phyloP scores from a whole-genome alignment of 2,113 vertebrate species.

The Panthera uncia region DNA sequence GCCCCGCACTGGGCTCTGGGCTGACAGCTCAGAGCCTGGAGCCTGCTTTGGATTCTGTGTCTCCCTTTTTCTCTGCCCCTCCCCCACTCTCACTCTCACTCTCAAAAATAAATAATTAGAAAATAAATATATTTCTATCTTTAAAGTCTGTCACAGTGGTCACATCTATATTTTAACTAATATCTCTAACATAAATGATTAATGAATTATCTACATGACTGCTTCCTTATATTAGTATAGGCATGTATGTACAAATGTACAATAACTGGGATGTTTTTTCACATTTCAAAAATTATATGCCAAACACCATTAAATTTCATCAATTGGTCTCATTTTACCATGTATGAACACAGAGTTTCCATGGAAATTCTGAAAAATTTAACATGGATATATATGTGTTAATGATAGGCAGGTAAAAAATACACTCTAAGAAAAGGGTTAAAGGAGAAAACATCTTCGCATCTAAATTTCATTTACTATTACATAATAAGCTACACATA shows the following conservation, averaged over 20 bases:
- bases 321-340: neutral
- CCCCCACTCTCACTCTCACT: too few species aligned
- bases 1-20: too few species aligned
- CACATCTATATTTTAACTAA: neutral
- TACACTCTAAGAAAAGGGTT: neutral
- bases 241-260: neutral
- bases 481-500: conserved; percentile 23
- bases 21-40: too few species aligned
- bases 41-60: too few species aligned
- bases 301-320: conserved; percentile 3
- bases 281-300: conserved; percentile 36
- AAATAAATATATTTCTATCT: neutral
- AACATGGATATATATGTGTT: neutral
- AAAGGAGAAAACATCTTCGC: conserved; percentile 8
- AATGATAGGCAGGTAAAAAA: neutral
- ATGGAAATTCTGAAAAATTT: neutral
- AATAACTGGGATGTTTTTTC: neutral
- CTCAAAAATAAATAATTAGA: too few species aligned
- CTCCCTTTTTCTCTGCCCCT: too few species aligned
- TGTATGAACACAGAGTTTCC: neutral
- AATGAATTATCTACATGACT: conserved; percentile 9
- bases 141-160: neutral
- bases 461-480: conserved; percentile 52
- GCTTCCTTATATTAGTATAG: neutral
- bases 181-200: conserved; percentile 13